Percentiles rank a stretch among this genome's conserved stretches.
Conservation (phyloP, 2,888 invertebrate species). For the Aleiodes testaceus region DNA sequence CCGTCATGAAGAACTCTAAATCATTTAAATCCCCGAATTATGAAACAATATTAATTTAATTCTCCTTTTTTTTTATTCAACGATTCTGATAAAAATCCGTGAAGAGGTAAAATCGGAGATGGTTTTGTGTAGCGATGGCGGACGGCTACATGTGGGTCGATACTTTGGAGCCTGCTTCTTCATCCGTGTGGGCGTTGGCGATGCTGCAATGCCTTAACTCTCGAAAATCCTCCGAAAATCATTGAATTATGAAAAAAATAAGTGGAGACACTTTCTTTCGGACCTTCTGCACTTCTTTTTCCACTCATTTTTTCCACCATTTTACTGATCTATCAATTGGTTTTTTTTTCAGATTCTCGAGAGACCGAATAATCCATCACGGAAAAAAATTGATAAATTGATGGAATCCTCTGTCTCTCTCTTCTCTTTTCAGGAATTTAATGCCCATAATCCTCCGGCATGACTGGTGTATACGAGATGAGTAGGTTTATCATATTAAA, state of each 20-base stretch:
- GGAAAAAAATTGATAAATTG: constrained; percentile 13
- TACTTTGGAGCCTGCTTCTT: constrained; percentile 32
- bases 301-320: too few relatives aligned
- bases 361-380: constrained; percentile 4
- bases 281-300: too few relatives aligned
- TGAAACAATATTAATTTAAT: too few relatives aligned
- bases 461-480: constrained; percentile 32
- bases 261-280: too few relatives aligned
- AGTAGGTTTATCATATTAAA: constrained; percentile 46
- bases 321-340: too few relatives aligned
- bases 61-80: background rate
- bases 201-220: too few relatives aligned
- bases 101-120: constrained; percentile 10
- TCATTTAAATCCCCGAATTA: too few relatives aligned
- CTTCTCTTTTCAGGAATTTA: background rate
- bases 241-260: too few relatives aligned
- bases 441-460: constrained; percentile 14
- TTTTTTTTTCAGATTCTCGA: background rate
- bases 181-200: constrained; percentile 37
- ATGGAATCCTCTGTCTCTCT: background rate
- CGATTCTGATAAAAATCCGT: background rate
- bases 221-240: background rate
- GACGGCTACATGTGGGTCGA: constrained; percentile 47
- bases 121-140: constrained; percentile 31
- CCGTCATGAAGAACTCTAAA: too few relatives aligned